Evolutionary conservation across 2,888 invertebrate genomes (phyloP).

Genomic region (Nezara viridula): DNA sequence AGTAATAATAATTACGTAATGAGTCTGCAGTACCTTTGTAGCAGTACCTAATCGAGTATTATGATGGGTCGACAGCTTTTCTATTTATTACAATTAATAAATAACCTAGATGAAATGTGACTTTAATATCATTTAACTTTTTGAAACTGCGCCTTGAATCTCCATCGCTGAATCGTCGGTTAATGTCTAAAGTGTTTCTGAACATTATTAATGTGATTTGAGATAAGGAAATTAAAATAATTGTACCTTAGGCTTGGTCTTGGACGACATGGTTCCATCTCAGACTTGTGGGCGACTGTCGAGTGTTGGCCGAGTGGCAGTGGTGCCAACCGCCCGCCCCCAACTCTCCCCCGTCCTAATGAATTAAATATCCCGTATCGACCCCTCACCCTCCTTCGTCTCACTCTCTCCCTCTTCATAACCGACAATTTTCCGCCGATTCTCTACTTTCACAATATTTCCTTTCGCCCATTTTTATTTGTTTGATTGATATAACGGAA

Average conservation of each 20-base stretch:
- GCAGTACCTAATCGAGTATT: too few relatives aligned
- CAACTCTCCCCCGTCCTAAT: slow-evolving; percentile 57
- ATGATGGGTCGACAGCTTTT: not conserved
- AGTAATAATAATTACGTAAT: not conserved
- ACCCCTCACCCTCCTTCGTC: slow-evolving; percentile 57
- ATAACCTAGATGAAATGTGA: not conserved
- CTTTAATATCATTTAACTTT: not conserved
- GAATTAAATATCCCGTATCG: slow-evolving; percentile 58
- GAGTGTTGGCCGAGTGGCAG: slow-evolving; percentile 5
- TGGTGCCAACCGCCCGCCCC: slow-evolving; percentile 64
- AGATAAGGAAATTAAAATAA: not conserved
- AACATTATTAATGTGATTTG: not conserved
- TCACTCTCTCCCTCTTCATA: slow-evolving; percentile 60
- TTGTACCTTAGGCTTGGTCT: slow-evolving; percentile 53
- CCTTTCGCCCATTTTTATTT: not conserved
- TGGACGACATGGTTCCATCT: slow-evolving; percentile 53
- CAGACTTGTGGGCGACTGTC: slow-evolving; percentile 1
- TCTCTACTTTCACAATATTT: not conserved
- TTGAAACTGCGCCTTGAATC: not conserved
- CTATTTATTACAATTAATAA: not conserved
- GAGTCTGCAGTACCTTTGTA: not conserved
- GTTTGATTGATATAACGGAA: not conserved
- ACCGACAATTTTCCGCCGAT: slow-evolving; percentile 10
- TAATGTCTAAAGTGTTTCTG: not conserved
- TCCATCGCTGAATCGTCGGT: not conserved